Evolutionary conservation across 2,888 invertebrate genomes (phyloP).

Genomic region (Cephus pygmeus): DNA sequence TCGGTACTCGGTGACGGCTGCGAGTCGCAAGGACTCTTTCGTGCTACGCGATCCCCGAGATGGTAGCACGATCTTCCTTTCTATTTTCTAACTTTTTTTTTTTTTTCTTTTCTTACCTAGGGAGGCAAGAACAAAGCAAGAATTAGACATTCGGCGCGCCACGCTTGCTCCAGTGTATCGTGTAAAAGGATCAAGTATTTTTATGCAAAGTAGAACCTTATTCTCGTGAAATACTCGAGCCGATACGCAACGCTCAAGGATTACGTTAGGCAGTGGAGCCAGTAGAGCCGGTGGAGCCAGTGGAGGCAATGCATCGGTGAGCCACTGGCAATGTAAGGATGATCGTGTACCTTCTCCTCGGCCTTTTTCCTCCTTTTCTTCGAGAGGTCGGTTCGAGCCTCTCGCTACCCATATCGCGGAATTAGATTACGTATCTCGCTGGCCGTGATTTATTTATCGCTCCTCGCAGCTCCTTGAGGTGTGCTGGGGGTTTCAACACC

Average conservation of each 20-base stretch:
- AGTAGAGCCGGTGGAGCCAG: not conserved
- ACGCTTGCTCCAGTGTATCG: not conserved
- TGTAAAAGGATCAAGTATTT: not conserved
- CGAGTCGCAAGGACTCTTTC: not conserved
- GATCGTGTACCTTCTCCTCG: not conserved
- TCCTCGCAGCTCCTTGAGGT: constrained; percentile 40
- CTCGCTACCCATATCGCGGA: constrained; percentile 44
- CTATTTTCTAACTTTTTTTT: not conserved
- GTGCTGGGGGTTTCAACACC: constrained; percentile 52
- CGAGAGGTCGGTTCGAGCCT: constrained; percentile 13
- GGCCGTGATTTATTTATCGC: constrained; percentile 58
- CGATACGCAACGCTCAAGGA: not conserved
- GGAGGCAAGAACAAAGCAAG: not conserved
- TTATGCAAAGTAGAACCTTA: not conserved
- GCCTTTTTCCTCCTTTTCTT: not conserved
- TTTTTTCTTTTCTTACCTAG: not conserved
- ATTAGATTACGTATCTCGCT: constrained; percentile 56
- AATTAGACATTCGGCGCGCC: not conserved
- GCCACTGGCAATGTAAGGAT: not conserved
- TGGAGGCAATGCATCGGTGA: not conserved
- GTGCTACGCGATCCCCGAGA: not conserved
- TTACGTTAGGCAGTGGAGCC: not conserved
- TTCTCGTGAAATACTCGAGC: not conserved
- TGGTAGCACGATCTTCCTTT: not conserved
- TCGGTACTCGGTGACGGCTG: not conserved